A percentile compares a stretch with the other conserved stretches of the same genome.
These are phyloP conservation scores for Uropetala carovei DNA, from an alignment of 2,888 invertebrate species.

Conservation along the genomic window DNA sequence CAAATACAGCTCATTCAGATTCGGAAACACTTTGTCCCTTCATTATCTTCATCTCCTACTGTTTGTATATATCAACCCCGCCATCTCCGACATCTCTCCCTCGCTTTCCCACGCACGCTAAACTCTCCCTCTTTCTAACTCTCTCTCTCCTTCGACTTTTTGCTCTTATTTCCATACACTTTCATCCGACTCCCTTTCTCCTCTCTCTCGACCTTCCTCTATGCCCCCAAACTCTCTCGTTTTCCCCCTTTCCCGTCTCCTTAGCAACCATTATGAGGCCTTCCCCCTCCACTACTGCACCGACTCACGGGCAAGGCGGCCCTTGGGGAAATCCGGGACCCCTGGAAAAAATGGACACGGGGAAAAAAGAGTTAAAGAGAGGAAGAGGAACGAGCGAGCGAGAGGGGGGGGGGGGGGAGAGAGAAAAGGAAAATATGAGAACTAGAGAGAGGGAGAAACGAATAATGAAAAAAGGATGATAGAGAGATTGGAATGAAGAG, in stretches of 20 bases:
- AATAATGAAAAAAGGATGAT: too few species aligned
- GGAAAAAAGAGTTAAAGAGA: not conserved
- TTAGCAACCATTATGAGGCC: conserved; percentile 25
- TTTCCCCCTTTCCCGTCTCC: not conserved
- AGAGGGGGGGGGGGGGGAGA: too few species aligned
- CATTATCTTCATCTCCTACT: not conserved
- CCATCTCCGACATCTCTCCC: not conserved
- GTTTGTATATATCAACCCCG: not conserved
- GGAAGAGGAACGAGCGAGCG: not conserved
- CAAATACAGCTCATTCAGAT: not conserved
- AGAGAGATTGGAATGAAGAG: too few species aligned
- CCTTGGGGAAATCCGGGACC: conserved; percentile 37
- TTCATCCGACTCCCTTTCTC: not conserved
- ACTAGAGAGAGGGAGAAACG: too few species aligned
- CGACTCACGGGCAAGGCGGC: not conserved
- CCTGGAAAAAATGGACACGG: not conserved
- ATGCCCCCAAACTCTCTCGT: not conserved
- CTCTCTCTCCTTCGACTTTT: not conserved
- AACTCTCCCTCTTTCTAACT: not conserved
- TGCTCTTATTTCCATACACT: not conserved
- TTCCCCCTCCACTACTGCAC: not conserved
- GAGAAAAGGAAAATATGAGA: too few species aligned
- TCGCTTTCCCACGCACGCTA: not conserved
- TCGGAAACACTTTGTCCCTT: conserved; percentile 11
- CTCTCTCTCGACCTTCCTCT: not conserved